Percentiles rank a stretch among this genome's conserved stretches.
These are phyloP conservation scores for Acanthopleura granulata DNA, from an alignment of 2,888 invertebrate genomes.

Conservation along the genomic window DNA sequence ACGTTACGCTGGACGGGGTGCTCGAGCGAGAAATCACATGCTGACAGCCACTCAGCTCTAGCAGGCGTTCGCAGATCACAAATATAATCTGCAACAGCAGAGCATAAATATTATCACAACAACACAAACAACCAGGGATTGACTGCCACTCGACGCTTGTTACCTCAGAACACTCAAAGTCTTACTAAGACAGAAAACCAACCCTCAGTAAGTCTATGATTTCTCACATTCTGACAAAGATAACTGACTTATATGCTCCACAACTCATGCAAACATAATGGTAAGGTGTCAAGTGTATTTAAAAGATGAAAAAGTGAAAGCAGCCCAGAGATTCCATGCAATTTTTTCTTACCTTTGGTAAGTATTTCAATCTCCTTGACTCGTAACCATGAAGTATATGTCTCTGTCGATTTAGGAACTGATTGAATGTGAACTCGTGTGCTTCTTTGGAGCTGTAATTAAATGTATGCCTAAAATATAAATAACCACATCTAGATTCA, in stretches of 20 bases:
- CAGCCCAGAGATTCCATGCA: neutral
- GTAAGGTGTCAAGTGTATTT: too few species aligned
- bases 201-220: too few species aligned
- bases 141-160: too few species aligned
- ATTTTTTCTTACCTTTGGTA: constrained; percentile 79
- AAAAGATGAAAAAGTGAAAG: neutral
- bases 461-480: neutral
- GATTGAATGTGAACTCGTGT: constrained; percentile 78
- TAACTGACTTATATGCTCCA: too few species aligned
- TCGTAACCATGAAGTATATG: constrained; percentile 84
- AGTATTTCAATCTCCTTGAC: constrained; percentile 79
- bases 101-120: too few species aligned
- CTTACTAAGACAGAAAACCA: too few species aligned
- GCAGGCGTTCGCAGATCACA: constrained; percentile 81
- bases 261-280: too few species aligned
- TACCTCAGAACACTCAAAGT: too few species aligned
- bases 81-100: constrained; percentile 78
- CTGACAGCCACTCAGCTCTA: constrained; percentile 72
- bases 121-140: constrained; percentile 35
- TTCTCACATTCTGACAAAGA: too few species aligned
- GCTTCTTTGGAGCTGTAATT: constrained; percentile 18
- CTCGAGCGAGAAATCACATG: neutral
- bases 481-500: neutral
- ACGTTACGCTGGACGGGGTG: neutral
- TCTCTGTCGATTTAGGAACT: constrained; percentile 80